Evolutionary conservation across 1,140 invertebrate species (phyloP), one percentile per base, ranked within the genome.

Genomic region (Lysiphlebus fabarum): DNA sequence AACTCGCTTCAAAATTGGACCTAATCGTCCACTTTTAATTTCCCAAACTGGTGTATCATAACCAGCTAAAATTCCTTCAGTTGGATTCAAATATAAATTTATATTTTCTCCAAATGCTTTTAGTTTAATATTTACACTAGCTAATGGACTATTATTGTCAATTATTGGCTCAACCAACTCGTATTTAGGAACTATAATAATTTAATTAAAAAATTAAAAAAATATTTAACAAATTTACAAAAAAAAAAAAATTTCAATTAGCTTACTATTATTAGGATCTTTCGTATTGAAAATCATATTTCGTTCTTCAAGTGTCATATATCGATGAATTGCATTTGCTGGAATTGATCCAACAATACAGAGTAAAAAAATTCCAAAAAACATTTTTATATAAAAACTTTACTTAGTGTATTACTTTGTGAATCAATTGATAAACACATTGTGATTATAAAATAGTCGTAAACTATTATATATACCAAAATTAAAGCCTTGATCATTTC

Each of bases 81-180:
- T 14, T 8, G 60, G 56, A 38, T 58, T 48, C 0, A 62, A n/a
- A 53, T 51, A 59, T 8, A 62, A 17, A 6, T 51, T 14, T 4
- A 62, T 55, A 40, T 62, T 36, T 6, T 47, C 12, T 10, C 56
- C 61, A 48, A 62, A 62, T 3, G 56, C 51, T 8, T 55, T 62
- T 6, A 62, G 26, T 6, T 26, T 8, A 38, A 61, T 37, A 26
- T 36, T 11, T 8, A n/a, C 50, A n/a, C 17, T 12, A 11, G 26
- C 7, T 33, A 17, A 11, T n/a, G 54, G 41, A 10, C 8, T 7
- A 34, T 48, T 57, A 7, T 26, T 62, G 12, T 56, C 49, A 1
- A 62, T 5, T 26, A 33, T 44, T 8, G 49, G 49, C 48, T 38
- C 34, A 17, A 58, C 50, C 38, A 62, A 17, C n/a, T 57, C 55